Percentiles rank a stretch among this genome's conserved stretches.
These are phyloP conservation scores for Phocoena phocoena DNA, from an alignment of 2,113 vertebrate genomes.

Conservation along the genomic window DNA sequence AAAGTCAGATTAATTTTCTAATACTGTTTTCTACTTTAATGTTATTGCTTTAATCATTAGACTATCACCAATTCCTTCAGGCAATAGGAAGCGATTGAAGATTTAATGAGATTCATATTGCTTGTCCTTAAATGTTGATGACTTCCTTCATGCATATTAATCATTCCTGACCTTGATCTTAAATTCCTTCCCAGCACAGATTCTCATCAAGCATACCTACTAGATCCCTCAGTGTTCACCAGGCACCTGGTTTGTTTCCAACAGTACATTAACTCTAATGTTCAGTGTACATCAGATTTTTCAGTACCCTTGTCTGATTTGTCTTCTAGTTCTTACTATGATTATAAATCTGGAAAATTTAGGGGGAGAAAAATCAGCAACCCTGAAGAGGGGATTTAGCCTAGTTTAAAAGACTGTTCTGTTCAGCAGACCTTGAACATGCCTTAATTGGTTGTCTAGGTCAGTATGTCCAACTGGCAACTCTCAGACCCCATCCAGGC, in stretches of 20 bases:
- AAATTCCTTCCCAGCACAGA: slow-evolving; percentile 64
- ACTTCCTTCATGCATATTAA: slow-evolving; percentile 79
- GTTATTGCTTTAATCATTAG: slow-evolving; percentile 77
- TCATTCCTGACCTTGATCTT: slow-evolving; percentile 75
- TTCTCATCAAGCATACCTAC: slow-evolving; percentile 53
- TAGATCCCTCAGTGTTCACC: slow-evolving; percentile 22
- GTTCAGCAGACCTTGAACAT: slow-evolving; percentile 68
- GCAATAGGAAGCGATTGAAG: slow-evolving; percentile 76
- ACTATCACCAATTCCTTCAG: slow-evolving; percentile 71
- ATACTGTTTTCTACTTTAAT: slow-evolving; percentile 72
- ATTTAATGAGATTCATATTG: slow-evolving; percentile 77
- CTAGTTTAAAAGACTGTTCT: slow-evolving; percentile 49
- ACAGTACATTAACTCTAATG: background rate
- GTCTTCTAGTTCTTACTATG: slow-evolving; percentile 31
- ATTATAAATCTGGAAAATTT: slow-evolving; percentile 40
- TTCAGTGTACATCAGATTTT: slow-evolving; percentile 39
- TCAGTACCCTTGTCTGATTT: slow-evolving; percentile 16
- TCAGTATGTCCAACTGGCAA: slow-evolving; percentile 70
- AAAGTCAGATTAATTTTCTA: slow-evolving; percentile 72
- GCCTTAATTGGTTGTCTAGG: slow-evolving; percentile 73
- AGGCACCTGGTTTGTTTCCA: slow-evolving; percentile 57
- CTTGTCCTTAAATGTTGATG: slow-evolving; percentile 73
- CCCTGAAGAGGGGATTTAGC: slow-evolving; percentile 34
- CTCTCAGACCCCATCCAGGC: slow-evolving; percentile 57
- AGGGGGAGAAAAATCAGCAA: slow-evolving; percentile 37